A percentile compares a stretch with the other conserved stretches of the same genome.
phyloP scores from a whole-genome alignment of 2,797 vertebrate species.

The Mustela erminea region DNA sequence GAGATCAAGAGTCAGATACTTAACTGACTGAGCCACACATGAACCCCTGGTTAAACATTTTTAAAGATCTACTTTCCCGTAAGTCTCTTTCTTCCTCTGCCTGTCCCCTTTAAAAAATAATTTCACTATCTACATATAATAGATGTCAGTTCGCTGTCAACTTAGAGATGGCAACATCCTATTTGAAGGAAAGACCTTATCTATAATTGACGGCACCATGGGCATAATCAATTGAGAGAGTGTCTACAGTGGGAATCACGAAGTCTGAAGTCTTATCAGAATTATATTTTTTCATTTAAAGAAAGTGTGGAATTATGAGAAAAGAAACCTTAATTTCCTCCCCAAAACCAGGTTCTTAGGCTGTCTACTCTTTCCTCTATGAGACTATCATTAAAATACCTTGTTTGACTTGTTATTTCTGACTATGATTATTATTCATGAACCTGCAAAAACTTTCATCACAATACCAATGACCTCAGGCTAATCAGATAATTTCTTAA shows the following conservation, averaged over 20 bases:
- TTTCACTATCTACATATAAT: conserved; percentile 19
- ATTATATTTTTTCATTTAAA: conserved; percentile 9
- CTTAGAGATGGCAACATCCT: background rate
- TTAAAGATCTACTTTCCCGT: background rate
- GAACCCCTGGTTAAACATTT: background rate
- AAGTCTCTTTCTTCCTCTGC: background rate
- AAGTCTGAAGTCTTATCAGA: conserved; percentile 4
- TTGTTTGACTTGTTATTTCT: conserved; percentile 44
- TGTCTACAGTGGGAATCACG: background rate
- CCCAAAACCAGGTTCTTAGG: conserved; percentile 48
- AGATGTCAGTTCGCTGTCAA: conserved; percentile 21
- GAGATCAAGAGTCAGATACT: background rate
- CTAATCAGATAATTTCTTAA: conserved; percentile 32
- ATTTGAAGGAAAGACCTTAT: conserved; percentile 59
- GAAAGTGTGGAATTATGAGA: background rate
- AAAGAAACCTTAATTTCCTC: conserved; percentile 33
- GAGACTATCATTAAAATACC: conserved; percentile 21
- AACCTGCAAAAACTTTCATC: conserved; percentile 31
- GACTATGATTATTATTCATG: background rate
- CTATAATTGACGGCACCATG: conserved; percentile 24
- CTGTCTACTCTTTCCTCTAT: conserved; percentile 42
- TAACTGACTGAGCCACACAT: background rate
- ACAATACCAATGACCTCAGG: background rate
- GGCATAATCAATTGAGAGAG: background rate
- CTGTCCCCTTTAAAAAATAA: conserved; percentile 38